A percentile compares a stretch with the other conserved stretches of the same genome.
These are phyloP conservation scores for Dryas iulia DNA, from an alignment of 1,140 invertebrate genomes.

Conservation along the genomic window DNA sequence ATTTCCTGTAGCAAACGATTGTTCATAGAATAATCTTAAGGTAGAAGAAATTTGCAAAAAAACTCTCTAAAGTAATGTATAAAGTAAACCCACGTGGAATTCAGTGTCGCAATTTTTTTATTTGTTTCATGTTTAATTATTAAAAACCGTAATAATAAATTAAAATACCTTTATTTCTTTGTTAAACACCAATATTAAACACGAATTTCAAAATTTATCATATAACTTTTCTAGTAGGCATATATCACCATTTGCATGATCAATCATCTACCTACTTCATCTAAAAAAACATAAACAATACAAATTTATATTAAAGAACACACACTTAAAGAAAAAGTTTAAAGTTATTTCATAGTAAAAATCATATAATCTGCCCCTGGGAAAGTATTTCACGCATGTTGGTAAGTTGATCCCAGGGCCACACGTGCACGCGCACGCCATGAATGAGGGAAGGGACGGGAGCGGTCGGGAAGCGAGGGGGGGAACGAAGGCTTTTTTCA, in stretches of 20 bases:
- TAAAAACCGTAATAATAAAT: no score
- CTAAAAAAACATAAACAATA: neutral
- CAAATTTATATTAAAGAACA: neutral
- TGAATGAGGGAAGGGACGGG: constrained; percentile 61
- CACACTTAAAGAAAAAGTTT: neutral
- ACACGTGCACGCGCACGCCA: constrained; percentile 65
- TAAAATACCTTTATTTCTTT: no score
- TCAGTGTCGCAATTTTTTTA: neutral
- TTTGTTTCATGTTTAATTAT: neutral
- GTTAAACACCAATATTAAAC: no score
- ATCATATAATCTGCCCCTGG: constrained; percentile 38
- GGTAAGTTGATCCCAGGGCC: constrained; percentile 59
- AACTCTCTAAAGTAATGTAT: no score
- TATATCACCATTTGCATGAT: neutral
- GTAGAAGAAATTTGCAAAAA: no score
- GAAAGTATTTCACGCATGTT: constrained; percentile 63
- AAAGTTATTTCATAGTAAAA: constrained; percentile 31
- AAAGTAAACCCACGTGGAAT: no score
- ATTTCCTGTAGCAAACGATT: no score
- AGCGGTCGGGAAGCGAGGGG: constrained; percentile 37
- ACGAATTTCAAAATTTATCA: no score
- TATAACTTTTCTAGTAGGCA: no score
- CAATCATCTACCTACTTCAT: neutral
- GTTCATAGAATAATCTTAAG: no score
- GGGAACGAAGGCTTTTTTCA: constrained; percentile 69